phyloP scores from a whole-genome alignment of 2,888 invertebrate species.

The Cheilosia urbana region DNA sequence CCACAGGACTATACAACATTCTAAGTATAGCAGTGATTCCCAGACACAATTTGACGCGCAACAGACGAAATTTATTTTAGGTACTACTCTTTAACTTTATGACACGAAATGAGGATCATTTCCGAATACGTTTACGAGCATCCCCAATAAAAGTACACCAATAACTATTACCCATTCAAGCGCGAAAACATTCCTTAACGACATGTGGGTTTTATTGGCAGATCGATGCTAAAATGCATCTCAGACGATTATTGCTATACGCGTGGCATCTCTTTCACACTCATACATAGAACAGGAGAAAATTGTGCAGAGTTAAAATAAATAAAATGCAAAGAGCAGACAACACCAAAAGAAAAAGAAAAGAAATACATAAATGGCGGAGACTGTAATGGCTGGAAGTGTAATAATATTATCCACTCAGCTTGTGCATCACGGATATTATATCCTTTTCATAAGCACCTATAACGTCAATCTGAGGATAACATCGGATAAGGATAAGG shows the following conservation, averaged over 20 bases:
- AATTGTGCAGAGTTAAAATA: not conserved
- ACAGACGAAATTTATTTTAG: not conserved
- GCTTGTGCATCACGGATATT: not conserved
- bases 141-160: constrained; percentile 12
- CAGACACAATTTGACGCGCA: not conserved
- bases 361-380: constrained; percentile 17
- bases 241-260: constrained; percentile 45
- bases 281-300: not conserved
- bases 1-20: too few relatives aligned
- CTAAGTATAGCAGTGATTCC: not conserved
- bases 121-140: constrained; percentile 4
- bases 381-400: constrained; percentile 9
- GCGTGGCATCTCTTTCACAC: not conserved
- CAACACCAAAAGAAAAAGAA: not conserved
- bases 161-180: not conserved
- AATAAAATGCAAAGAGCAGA: not conserved
- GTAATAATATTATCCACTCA: constrained; percentile 27
- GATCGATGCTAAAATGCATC: constrained; percentile 56
- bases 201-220: constrained; percentile 65
- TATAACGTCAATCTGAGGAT: not conserved
- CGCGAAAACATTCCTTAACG: constrained; percentile 40
- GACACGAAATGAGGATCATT: constrained; percentile 8
- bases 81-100: not conserved
- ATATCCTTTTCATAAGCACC: not conserved
- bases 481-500: not conserved